A percentile compares a stretch with the other conserved stretches of the same genome.
These are phyloP conservation scores for Cabera pusaria DNA, from an alignment of 2,888 invertebrate genomes.

Conservation along the genomic window DNA sequence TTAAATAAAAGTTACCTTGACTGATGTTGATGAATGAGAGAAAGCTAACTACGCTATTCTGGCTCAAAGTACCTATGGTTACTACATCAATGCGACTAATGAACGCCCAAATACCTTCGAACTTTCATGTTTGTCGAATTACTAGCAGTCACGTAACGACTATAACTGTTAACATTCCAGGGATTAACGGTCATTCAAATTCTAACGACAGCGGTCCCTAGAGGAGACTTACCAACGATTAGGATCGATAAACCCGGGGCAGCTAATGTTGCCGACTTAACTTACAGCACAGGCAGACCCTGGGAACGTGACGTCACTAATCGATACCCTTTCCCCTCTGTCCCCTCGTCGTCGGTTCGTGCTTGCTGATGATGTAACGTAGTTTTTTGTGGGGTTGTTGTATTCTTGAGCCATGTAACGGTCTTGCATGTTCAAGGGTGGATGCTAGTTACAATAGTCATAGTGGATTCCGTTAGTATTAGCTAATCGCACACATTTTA, in stretches of 20 bases:
- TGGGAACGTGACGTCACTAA: constrained; percentile 51
- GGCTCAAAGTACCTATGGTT: neutral
- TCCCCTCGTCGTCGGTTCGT: constrained; percentile 22
- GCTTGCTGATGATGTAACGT: constrained; percentile 49
- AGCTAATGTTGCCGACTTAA: constrained; percentile 23
- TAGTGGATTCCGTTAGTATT: no score
- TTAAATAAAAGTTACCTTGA: neutral
- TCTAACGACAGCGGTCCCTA: constrained; percentile 16
- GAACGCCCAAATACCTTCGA: constrained; percentile 5
- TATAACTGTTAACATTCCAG: constrained; percentile 14
- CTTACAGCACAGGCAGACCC: constrained; percentile 31
- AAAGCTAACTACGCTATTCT: constrained; percentile 3
- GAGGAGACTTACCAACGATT: constrained; percentile 18
- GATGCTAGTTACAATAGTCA: no score
- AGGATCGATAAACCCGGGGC: constrained; percentile 17
- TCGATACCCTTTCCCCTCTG: constrained; percentile 42
- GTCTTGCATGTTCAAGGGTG: constrained; percentile 35
- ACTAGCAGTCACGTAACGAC: constrained; percentile 17
- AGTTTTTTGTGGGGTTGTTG: constrained; percentile 41
- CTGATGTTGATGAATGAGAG: neutral
- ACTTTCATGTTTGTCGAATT: constrained; percentile 14
- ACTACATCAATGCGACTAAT: constrained; percentile 9
- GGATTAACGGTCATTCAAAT: constrained; percentile 26
- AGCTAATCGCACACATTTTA: no score
- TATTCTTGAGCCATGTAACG: constrained; percentile 36